Evolutionary conservation across 2,113 vertebrate genomes (phyloP).

Genomic region (Prionailurus bengalensis): DNA sequence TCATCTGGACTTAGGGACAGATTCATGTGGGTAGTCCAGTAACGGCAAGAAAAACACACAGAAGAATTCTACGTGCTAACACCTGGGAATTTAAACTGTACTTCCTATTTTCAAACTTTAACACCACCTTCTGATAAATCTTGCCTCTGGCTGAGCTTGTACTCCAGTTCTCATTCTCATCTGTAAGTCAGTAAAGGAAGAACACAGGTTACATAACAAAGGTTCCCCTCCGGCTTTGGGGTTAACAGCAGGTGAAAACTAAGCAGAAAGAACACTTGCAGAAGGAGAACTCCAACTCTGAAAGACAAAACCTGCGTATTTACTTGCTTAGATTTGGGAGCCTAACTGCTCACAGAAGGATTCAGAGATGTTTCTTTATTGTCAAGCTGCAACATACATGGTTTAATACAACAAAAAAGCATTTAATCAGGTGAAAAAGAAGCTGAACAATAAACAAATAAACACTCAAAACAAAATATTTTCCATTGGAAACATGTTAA

Average conservation of each 20-base stretch:
- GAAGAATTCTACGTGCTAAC: background rate
- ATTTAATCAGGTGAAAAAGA: conserved; percentile 86
- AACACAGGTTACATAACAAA: background rate
- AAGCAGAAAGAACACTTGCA: background rate
- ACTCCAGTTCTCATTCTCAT: background rate
- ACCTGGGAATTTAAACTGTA: background rate
- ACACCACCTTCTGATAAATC: background rate
- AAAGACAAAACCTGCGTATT: background rate
- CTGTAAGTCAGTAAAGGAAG: background rate
- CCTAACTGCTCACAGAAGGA: conserved; percentile 77
- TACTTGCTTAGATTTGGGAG: conserved; percentile 58
- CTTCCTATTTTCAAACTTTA: background rate
- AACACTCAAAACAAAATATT: conserved; percentile 86
- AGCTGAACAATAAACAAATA: conserved; percentile 85
- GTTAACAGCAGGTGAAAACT: background rate
- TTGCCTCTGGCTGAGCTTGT: background rate
- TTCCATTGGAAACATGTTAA: conserved; percentile 91
- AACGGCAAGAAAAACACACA: background rate
- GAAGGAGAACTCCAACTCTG: background rate
- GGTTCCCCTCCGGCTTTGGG: background rate
- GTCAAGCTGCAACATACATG: conserved; percentile 87
- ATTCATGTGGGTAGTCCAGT: background rate
- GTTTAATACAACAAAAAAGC: conserved; percentile 88
- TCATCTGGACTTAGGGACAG: background rate
- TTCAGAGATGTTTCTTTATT: conserved; percentile 86